Conservation (phyloP, 2,113 vertebrate species). For the Blennius ocellaris region DNA sequence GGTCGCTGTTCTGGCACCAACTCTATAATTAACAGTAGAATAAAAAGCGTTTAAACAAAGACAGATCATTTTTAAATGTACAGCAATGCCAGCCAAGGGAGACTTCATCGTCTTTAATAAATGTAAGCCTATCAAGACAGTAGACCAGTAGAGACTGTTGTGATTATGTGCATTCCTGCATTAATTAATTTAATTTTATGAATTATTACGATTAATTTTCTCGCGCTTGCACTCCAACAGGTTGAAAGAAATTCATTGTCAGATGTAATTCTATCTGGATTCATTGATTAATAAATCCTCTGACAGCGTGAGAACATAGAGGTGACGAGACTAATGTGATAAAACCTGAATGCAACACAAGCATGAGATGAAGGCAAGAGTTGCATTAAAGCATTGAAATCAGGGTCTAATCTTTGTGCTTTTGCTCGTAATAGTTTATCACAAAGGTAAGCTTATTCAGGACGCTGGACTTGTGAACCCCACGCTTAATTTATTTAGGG, state of each 20-base stretch:
- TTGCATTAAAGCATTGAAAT: not conserved
- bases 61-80: conserved; percentile 1
- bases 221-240: too few relatives aligned
- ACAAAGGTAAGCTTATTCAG: conserved; percentile 7
- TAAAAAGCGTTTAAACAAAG: not conserved
- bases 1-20: not conserved
- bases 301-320: not conserved
- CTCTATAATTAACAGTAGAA: conserved; percentile 18
- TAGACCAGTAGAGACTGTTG: not conserved
- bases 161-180: not conserved
- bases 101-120: not conserved
- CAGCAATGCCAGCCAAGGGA: not conserved
- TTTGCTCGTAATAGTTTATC: not conserved
- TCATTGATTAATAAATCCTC: not conserved
- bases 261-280: not conserved
- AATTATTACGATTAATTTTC: not conserved
- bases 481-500: conserved; percentile 25
- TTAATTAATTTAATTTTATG: conserved; percentile 5
- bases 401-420: not conserved
- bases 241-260: not conserved
- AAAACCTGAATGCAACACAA: not conserved
- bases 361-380: not conserved
- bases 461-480: conserved; percentile 1
- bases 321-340: not conserved
- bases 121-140: not conserved